phyloP scores from a whole-genome alignment of 30 jellyfish, hydroid and myxozoan species.

The Cassiopea andromeda region DNA sequence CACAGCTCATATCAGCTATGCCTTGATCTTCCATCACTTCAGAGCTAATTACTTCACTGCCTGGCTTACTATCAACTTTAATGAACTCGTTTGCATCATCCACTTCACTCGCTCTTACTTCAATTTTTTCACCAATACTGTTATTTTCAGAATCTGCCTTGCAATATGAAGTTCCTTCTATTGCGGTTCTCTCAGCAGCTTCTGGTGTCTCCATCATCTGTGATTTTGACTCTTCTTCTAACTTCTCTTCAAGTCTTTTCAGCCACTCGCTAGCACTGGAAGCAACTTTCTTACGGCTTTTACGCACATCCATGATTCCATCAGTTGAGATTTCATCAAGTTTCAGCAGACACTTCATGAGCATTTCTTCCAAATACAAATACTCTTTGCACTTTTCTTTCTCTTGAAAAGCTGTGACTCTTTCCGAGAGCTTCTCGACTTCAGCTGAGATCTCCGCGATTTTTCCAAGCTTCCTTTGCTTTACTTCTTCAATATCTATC shows the following conservation, averaged over 20 bases:
- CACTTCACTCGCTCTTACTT: neutral
- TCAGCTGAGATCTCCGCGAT: conserved; percentile 26
- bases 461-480: conserved; percentile 1
- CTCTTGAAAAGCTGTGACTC: conserved; percentile 27
- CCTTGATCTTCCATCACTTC: neutral
- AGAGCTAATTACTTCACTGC: no score
- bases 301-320: conserved; percentile 77
- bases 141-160: neutral
- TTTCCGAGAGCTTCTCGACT: conserved; percentile 46
- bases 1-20: neutral
- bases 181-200: neutral
- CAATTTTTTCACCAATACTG: neutral
- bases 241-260: conserved; percentile 44
- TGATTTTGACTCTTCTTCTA: neutral
- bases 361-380: conserved; percentile 81
- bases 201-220: neutral
- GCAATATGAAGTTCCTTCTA: neutral
- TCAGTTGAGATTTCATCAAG: conserved; percentile 81
- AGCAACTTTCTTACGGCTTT: conserved; percentile 62
- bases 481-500: neutral
- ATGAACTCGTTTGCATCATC: neutral
- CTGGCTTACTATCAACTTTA: no score
- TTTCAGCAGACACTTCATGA: conserved; percentile 73
- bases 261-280: conserved; percentile 40
- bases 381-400: conserved; percentile 33